Conservation (phyloP, 2,888 invertebrate species). For the Pristionchus maxplancki region DNA sequence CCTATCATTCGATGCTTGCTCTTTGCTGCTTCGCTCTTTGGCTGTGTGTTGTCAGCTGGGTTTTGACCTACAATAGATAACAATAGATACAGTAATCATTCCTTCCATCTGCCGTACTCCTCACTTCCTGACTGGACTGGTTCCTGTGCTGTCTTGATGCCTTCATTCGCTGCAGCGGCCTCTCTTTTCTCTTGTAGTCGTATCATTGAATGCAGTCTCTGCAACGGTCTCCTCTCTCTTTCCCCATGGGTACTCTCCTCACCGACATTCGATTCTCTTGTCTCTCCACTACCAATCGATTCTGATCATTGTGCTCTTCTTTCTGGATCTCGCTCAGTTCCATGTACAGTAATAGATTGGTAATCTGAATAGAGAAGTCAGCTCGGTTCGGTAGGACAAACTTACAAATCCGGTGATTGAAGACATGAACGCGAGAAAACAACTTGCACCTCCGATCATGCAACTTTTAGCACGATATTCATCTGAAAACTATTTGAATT, state of each 20-base stretch:
- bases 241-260: too few species aligned
- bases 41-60: not conserved
- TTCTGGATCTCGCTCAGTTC: not conserved
- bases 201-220: not conserved
- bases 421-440: not conserved
- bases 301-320: not conserved
- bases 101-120: not conserved
- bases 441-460: not conserved
- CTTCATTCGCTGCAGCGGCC: not conserved
- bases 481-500: too few species aligned
- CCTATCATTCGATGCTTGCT: constrained; percentile 23
- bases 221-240: not conserved
- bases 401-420: not conserved
- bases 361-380: not conserved
- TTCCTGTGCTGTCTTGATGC: constrained; percentile 4
- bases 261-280: not conserved
- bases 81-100: not conserved
- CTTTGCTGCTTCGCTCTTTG: constrained; percentile 19
- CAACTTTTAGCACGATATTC: not conserved
- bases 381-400: not conserved
- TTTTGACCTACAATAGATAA: not conserved
- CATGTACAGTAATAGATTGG: not conserved
- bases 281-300: not conserved
- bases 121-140: not conserved
- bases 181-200: not conserved